These are phyloP conservation scores for Anabas testudineus DNA, from an alignment of 2,797 vertebrate species.

Conservation along the genomic window DNA sequence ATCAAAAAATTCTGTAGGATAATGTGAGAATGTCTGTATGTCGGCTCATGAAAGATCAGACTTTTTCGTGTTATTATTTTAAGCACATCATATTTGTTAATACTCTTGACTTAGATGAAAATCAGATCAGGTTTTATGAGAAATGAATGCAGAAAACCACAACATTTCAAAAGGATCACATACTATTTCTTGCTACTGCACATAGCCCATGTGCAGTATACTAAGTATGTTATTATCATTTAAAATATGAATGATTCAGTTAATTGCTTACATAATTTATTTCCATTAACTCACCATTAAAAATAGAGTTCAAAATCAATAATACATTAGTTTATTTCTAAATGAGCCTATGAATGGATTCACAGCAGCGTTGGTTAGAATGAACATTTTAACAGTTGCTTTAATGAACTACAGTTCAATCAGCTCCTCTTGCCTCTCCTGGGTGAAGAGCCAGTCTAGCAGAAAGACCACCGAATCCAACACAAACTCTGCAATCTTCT, in stretches of 20 bases:
- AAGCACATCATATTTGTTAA: too few relatives aligned
- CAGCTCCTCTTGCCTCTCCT: conserved; percentile 75
- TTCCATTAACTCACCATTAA: conserved; percentile 19
- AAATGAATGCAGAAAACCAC: too few relatives aligned
- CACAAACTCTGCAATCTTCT: conserved; percentile 64
- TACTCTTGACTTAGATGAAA: too few relatives aligned
- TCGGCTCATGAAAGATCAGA: too few relatives aligned
- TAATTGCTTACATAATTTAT: conserved; percentile 38
- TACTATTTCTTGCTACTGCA: too few relatives aligned
- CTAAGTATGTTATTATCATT: too few relatives aligned
- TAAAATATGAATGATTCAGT: conserved; percentile 4
- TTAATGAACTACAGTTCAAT: conserved; percentile 73
- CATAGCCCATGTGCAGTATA: background rate
- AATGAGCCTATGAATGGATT: conserved; percentile 1
- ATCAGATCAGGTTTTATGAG: too few relatives aligned
- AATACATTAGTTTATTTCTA: background rate
- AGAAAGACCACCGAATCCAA: conserved; percentile 56
- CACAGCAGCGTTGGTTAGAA: background rate
- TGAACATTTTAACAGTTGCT: background rate
- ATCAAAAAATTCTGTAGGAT: too few relatives aligned
- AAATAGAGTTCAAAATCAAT: conserved; percentile 7
- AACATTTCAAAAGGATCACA: too few relatives aligned
- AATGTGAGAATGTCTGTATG: too few relatives aligned
- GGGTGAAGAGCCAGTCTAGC: conserved; percentile 71
- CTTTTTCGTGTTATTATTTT: too few relatives aligned